Evolutionary conservation across 1,140 invertebrate species (phyloP).

Genomic region (Neelides sp.): DNA sequence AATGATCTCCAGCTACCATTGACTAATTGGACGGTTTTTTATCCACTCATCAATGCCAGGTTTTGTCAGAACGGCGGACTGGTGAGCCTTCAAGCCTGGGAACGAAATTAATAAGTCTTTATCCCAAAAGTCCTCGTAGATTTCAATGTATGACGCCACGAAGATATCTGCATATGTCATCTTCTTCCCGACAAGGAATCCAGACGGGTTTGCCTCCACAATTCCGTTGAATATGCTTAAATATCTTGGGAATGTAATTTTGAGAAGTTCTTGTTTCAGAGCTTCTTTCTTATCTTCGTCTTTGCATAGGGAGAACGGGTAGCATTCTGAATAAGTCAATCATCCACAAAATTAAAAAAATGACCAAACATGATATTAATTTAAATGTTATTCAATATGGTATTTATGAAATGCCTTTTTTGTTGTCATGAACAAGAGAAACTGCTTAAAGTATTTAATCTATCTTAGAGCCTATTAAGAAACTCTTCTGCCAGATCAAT

Average conservation of each 20-base stretch:
- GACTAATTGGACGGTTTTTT: slow-evolving; percentile 21
- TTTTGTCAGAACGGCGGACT: slow-evolving; percentile 8
- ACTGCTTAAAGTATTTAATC: not conserved
- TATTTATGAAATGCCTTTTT: not conserved
- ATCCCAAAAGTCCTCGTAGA: slow-evolving; percentile 35
- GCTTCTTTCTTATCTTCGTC: slow-evolving; percentile 10
- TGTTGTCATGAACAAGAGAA: not conserved
- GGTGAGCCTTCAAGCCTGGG: not conserved
- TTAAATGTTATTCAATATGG: not conserved
- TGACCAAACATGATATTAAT: too few relatives aligned
- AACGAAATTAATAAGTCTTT: not conserved
- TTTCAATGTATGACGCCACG: slow-evolving; percentile 2
- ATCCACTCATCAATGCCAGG: slow-evolving; percentile 29
- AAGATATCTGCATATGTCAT: slow-evolving; percentile 15
- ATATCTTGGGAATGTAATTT: slow-evolving; percentile 8
- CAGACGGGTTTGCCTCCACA: slow-evolving; percentile 1
- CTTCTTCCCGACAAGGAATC: slow-evolving; percentile 6
- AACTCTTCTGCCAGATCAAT: too few relatives aligned
- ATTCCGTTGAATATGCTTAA: slow-evolving; percentile 4
- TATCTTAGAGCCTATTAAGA: not conserved
- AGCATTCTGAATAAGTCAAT: not conserved
- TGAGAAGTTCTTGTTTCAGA: not conserved
- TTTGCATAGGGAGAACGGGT: not conserved
- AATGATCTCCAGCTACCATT: too few relatives aligned
- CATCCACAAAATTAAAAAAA: not conserved